Evolutionary conservation across 2,113 vertebrate species (phyloP), one percentile per base, ranked within the genome.

Genomic region (Alethe castanea): DNA sequence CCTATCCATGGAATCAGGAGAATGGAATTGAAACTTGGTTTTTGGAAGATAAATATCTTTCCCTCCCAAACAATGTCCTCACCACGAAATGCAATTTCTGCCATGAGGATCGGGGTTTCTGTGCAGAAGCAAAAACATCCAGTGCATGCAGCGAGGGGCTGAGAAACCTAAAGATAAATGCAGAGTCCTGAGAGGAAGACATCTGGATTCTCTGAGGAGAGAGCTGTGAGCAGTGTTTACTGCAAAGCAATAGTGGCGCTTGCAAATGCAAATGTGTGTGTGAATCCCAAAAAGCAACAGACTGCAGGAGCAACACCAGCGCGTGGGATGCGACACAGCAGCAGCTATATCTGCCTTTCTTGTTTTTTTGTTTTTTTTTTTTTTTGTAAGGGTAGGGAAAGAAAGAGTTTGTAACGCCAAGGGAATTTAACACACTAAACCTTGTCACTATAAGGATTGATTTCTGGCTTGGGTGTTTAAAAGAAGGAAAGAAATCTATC

Each of bases 231-330:
- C 74, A 70, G 71, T 95, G 95, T 96, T 95, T 93, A 93, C 85
- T 78, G 92, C 87, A 96, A 54, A 90, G 92, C 93, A 70, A 20
- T 88, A 96, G 94, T 95, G 90, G 78, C 33, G 85, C 87, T 93
- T 96, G 90, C 71, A 92, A 95, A 96, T 96, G 95, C 86, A 94
- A 95, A 96, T 94, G 85, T 66, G 84, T 80, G 91, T 70, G 93
- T 90, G 93, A 80, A 82, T 93, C 90, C 74, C 84, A 90, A 92
- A 97, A 91, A 94, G 92, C 85, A 95, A 83, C 95, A 97, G 96
- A 94, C 93, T 96, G 90, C 91, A 81, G 93, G 94, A 97, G 94
- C 87, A 91, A 90, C 92, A 77, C 0, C 10, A 77, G 90, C 25
- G 70, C 12, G 90, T 90, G 90, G 96, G 94, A 94, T 81, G 91